Evolutionary conservation across 2,888 invertebrate species (phyloP).

Genomic region (Rotaria magnacalcarata): DNA sequence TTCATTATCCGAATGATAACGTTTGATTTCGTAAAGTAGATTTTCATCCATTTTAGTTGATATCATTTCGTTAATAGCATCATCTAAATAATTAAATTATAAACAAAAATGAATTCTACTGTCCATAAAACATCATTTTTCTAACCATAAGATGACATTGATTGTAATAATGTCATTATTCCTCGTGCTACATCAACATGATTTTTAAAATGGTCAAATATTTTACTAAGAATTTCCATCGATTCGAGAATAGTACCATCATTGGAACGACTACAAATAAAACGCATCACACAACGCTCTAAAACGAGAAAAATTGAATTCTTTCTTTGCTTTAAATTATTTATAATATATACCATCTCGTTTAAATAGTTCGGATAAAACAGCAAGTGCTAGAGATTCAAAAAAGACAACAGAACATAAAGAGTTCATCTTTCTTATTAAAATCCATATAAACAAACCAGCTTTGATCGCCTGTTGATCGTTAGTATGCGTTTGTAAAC

Average conservation of each 20-base stretch:
- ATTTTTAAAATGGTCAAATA: neutral
- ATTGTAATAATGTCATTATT: neutral
- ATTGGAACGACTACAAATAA: neutral
- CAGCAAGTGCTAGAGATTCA: neutral
- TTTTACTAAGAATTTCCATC: neutral
- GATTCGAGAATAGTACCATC: neutral
- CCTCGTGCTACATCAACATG: neutral
- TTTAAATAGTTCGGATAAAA: slow-evolving; percentile 26
- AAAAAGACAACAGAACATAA: too few relatives aligned
- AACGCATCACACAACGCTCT: slow-evolving; percentile 19
- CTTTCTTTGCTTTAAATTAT: too few relatives aligned
- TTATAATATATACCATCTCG: neutral
- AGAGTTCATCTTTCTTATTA: too few relatives aligned
- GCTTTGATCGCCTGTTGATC: neutral
- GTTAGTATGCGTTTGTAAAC: neutral
- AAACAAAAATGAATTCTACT: too few relatives aligned
- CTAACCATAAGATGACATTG: neutral
- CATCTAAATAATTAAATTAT: neutral
- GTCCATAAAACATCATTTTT: neutral
- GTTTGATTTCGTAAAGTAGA: neutral
- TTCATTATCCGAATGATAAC: slow-evolving; percentile 2
- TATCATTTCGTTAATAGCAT: slow-evolving; percentile 13
- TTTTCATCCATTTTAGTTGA: neutral
- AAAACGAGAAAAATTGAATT: neutral
- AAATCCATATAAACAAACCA: neutral